Percentiles rank a stretch among this genome's conserved stretches.
phyloP scores from a whole-genome alignment of 2,888 invertebrate species.

The Hydropsyche betteni region DNA sequence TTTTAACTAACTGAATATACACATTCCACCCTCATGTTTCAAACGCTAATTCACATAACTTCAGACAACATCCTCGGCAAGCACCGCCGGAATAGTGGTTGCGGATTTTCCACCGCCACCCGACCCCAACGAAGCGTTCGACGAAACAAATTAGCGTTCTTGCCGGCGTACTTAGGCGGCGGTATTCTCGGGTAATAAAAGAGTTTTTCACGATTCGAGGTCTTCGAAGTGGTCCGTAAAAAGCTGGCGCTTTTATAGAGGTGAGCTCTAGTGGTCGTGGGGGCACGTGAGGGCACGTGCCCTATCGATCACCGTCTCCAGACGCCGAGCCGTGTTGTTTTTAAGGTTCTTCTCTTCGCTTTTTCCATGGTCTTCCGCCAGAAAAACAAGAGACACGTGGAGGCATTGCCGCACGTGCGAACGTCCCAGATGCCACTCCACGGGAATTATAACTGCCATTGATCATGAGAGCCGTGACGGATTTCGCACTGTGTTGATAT shows the following conservation, averaged over 20 bases:
- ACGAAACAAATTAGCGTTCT: conserved; percentile 11
- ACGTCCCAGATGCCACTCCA: conserved; percentile 2
- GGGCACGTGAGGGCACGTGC: conserved; percentile 38
- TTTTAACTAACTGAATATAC: too few species aligned
- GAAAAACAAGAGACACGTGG: conserved; percentile 4
- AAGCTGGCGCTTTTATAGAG: conserved; percentile 32
- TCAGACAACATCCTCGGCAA: too few species aligned
- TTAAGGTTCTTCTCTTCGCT: too few species aligned
- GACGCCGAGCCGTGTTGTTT: too few species aligned
- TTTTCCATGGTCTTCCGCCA: neutral
- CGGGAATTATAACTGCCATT: too few species aligned
- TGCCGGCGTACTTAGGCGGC: neutral
- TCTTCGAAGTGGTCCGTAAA: conserved; percentile 34
- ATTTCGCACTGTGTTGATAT: too few species aligned
- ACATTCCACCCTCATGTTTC: too few species aligned
- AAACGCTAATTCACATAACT: too few species aligned
- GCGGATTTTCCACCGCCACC: too few species aligned
- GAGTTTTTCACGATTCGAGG: conserved; percentile 16
- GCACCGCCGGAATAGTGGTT: too few species aligned
- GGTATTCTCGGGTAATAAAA: neutral
- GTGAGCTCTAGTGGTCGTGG: conserved; percentile 43
- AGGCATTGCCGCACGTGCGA: conserved; percentile 6
- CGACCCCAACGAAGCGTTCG: neutral
- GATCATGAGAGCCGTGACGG: too few species aligned
- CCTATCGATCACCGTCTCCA: conserved; percentile 34